These are phyloP conservation scores for Galeruca laticollis DNA, from an alignment of 2,888 invertebrate genomes.

Conservation along the genomic window DNA sequence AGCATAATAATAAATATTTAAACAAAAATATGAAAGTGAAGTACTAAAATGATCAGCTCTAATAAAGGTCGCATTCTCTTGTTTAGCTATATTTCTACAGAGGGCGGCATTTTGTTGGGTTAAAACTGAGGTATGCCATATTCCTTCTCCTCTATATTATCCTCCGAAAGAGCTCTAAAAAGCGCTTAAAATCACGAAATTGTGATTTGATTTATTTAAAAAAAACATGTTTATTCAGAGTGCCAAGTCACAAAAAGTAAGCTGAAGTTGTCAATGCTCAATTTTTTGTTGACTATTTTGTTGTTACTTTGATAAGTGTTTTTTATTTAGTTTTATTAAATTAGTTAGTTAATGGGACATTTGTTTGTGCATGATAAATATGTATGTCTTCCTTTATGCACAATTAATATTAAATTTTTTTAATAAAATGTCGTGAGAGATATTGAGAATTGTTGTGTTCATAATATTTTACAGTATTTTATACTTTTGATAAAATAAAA, in stretches of 20 bases:
- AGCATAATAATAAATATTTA: too few species aligned
- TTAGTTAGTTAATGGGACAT: constrained; percentile 36
- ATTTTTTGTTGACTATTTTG: constrained; percentile 46
- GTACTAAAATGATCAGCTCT: too few species aligned
- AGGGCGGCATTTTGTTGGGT: too few species aligned
- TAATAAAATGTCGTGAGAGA: constrained; percentile 61
- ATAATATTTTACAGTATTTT: constrained; percentile 68
- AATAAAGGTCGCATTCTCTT: too few species aligned
- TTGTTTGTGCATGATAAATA: constrained; percentile 48
- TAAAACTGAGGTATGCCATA: too few species aligned
- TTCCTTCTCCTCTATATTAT: too few species aligned
- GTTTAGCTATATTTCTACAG: too few species aligned
- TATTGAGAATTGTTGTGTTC: constrained; percentile 68
- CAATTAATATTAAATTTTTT: constrained; percentile 35
- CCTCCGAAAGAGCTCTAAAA: not conserved
- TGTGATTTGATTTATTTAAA: not conserved
- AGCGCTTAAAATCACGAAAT: not conserved
- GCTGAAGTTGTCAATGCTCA: constrained; percentile 44
- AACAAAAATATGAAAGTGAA: too few species aligned
- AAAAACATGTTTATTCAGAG: constrained; percentile 14
- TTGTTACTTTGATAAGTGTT: constrained; percentile 43
- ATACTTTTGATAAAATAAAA: constrained; percentile 65
- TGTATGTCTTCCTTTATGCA: constrained; percentile 51
- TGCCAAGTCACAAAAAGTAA: constrained; percentile 8
- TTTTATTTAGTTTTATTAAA: constrained; percentile 43